Evolutionary conservation across 2,888 invertebrate genomes (phyloP).

Genomic region (Acronicta alni): DNA sequence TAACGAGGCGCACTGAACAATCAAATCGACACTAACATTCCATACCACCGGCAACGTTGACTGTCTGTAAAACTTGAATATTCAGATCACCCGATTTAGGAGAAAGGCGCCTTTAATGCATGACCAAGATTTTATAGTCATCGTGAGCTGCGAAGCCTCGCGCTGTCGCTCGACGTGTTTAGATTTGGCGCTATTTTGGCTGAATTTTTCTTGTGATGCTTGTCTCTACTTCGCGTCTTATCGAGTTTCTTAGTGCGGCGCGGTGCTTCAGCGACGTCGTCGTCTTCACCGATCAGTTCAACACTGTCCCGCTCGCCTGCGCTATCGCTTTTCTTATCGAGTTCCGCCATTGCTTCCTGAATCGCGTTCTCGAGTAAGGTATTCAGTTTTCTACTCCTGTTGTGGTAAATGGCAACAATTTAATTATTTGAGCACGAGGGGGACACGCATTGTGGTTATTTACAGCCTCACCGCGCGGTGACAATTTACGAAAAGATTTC

Average conservation of each 20-base stretch:
- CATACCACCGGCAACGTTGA: slow-evolving; percentile 12
- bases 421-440: slow-evolving; percentile 27
- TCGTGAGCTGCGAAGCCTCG: slow-evolving; percentile 88
- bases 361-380: slow-evolving; percentile 96
- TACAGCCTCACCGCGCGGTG: slow-evolving; percentile 46
- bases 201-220: slow-evolving; percentile 67
- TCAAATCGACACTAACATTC: slow-evolving; percentile 19
- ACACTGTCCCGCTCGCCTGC: slow-evolving; percentile 16
- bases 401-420: slow-evolving; percentile 50
- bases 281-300: slow-evolving; percentile 23
- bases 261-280: slow-evolving; percentile 60
- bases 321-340: slow-evolving; percentile 91
- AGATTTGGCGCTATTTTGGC: slow-evolving; percentile 67
- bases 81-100: slow-evolving; percentile 14
- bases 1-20: slow-evolving; percentile 15
- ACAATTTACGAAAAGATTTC: slow-evolving; percentile 54
- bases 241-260: slow-evolving; percentile 70
- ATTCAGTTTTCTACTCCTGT: slow-evolving; percentile 97
- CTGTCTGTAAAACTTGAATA: slow-evolving; percentile 12
- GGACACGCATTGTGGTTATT: slow-evolving; percentile 49
- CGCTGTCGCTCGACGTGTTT: slow-evolving; percentile 70
- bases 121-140: slow-evolving; percentile 63
- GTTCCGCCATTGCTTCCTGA: slow-evolving; percentile 97
- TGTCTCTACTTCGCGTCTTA: slow-evolving; percentile 68
- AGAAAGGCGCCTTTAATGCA: slow-evolving; percentile 19